A percentile compares a stretch with the other conserved stretches of the same genome.
These are phyloP conservation scores for Polydrusus tereticollis DNA, from an alignment of 2,888 invertebrate species.

Conservation along the genomic window DNA sequence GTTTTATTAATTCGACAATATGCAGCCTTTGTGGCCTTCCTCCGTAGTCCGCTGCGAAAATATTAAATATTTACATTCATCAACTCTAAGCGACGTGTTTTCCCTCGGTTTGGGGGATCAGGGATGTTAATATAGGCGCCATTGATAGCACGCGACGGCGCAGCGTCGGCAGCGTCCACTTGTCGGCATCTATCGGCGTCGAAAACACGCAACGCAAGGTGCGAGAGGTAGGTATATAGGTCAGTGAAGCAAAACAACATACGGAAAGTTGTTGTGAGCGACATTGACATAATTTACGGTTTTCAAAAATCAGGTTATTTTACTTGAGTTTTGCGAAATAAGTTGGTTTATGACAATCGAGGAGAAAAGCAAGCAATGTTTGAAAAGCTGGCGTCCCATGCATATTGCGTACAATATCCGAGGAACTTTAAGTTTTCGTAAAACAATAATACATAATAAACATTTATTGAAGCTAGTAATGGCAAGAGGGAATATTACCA, in stretches of 20 bases:
- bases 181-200: neutral
- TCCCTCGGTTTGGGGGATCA: neutral
- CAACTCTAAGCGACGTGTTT: neutral
- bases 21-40: neutral
- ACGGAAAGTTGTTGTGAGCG: neutral
- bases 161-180: conserved; percentile 24
- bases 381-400: too few relatives aligned
- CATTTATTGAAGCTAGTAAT: too few relatives aligned
- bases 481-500: too few relatives aligned
- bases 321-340: neutral
- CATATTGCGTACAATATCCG: too few relatives aligned
- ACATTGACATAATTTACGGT: neutral
- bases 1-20: neutral
- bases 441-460: too few relatives aligned
- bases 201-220: conserved; percentile 10
- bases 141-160: conserved; percentile 26
- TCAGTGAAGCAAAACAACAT: conserved; percentile 6
- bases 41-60: neutral
- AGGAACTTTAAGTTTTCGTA: too few relatives aligned
- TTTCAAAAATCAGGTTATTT: neutral
- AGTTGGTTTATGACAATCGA: too few relatives aligned
- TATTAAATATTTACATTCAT: conserved; percentile 6
- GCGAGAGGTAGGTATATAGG: conserved; percentile 20
- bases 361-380: too few relatives aligned
- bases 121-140: conserved; percentile 1